Conservation (phyloP, 2,797 vertebrate species). For the Paedocypris micromegethes region DNA sequence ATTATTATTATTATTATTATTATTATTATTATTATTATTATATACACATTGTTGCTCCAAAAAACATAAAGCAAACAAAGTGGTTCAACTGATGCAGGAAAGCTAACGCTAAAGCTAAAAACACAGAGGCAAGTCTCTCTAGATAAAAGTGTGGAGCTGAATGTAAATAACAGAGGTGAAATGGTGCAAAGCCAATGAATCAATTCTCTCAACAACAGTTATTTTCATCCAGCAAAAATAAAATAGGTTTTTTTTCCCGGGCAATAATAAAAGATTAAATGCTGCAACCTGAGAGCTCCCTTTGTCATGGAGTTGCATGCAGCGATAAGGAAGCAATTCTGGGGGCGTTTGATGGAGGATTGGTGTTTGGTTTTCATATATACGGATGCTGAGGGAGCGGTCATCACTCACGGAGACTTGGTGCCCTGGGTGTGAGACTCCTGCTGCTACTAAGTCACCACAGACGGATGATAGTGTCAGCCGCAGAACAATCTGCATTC, state of each 20-base stretch:
- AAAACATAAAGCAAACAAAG: too few relatives aligned
- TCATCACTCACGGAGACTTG: constrained; percentile 43
- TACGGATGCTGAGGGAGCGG: constrained; percentile 26
- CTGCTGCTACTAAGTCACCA: constrained; percentile 45
- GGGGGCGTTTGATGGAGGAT: constrained; percentile 27
- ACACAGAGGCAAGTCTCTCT: too few relatives aligned
- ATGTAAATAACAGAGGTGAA: too few relatives aligned
- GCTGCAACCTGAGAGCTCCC: constrained; percentile 17
- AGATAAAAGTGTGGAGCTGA: too few relatives aligned
- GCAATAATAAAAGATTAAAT: constrained; percentile 27
- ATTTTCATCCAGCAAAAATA: neutral
- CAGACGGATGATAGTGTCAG: constrained; percentile 57
- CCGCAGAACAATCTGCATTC: constrained; percentile 48
- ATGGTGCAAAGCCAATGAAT: too few relatives aligned
- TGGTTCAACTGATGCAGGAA: too few relatives aligned
- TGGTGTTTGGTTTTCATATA: constrained; percentile 29
- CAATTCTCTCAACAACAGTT: constrained; percentile 8
- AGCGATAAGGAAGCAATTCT: constrained; percentile 34
- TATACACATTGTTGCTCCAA: too few relatives aligned
- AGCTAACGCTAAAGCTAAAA: too few relatives aligned
- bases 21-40: too few relatives aligned
- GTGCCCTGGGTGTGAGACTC: constrained; percentile 36
- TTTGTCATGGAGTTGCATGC: constrained; percentile 33
- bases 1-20: too few relatives aligned
- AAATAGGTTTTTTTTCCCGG: neutral